Conservation (phyloP, 2,113 vertebrate species). For the Mola mola region DNA sequence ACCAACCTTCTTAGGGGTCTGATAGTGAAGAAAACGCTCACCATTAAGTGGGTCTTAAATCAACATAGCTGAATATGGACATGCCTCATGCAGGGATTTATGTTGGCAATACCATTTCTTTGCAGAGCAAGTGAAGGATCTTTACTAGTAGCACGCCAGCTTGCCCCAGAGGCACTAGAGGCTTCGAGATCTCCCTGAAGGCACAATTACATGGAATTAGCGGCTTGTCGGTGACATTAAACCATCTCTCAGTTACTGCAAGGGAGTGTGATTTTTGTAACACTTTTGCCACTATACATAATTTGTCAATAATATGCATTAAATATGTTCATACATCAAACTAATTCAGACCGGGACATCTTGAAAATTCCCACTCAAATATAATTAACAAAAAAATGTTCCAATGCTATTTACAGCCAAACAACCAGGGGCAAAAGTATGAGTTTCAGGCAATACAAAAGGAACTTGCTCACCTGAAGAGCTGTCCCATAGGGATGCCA, state of each 20-base stretch:
- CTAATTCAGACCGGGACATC: too few species aligned
- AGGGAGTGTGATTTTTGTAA: not conserved
- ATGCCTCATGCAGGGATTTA: not conserved
- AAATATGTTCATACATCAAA: slow-evolving; percentile 3
- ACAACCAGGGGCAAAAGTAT: too few species aligned
- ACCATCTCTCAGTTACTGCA: not conserved
- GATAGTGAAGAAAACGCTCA: not conserved
- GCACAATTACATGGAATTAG: not conserved
- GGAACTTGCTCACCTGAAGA: slow-evolving; percentile 90
- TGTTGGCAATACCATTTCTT: slow-evolving; percentile 85
- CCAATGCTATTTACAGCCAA: too few species aligned
- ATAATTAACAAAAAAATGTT: too few species aligned
- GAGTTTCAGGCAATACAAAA: too few species aligned
- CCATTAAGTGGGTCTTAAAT: not conserved
- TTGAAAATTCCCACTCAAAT: too few species aligned
- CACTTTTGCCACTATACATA: not conserved
- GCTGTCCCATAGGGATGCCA: slow-evolving; percentile 90
- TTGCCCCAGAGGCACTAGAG: slow-evolving; percentile 88
- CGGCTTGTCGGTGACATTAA: too few species aligned
- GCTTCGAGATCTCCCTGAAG: slow-evolving; percentile 91
- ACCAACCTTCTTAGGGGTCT: slow-evolving; percentile 92
- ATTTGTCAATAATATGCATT: not conserved
- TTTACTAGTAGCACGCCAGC: slow-evolving; percentile 88
- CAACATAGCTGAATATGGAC: not conserved
- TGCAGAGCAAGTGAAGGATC: slow-evolving; percentile 91